Evolutionary conservation across 2,797 vertebrate genomes (phyloP), one percentile per base, ranked within the genome.

Genomic region (Argya squamiceps): DNA sequence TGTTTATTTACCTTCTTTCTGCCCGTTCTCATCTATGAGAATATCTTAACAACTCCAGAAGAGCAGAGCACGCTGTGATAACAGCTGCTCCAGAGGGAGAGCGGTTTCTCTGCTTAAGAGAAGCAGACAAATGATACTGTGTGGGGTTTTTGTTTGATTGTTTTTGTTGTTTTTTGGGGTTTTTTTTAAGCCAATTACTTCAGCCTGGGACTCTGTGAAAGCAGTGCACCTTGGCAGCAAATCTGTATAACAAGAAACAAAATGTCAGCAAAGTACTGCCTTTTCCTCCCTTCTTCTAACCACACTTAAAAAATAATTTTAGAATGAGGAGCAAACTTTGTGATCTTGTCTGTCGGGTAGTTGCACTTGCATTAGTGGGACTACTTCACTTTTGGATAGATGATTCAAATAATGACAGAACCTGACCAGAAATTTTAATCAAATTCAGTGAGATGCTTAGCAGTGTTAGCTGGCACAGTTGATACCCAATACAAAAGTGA

Each of bases 1-100:
- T 78, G 62, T 77, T 94, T 94, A 47, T 95, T 92, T 94, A 50
- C 46, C 36, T 95, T 85, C 46, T 69, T 95, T 81, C 53, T 92
- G 56, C 56, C 43, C 29, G 14, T 85, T 91, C 22, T 83, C 24
- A 55, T 91, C 60, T 78, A 26, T 70, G 50, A 83, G 32, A 60
- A 16, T 56, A 60, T 68, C 17, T 79, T 79, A 91, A 59, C 23
- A 74, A 16, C 27, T 80, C 29, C 2, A 46, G 41, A 92, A 86
- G 62, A 71, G 18, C 17, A 47, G 50, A 89, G 9, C 18, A 39
- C 37, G 26, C 44, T 6, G 1, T 60, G 44, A 7, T 83, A 82
- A 70, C 75, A 89, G 60, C 71, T 94, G 46, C 50, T 94, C 27
- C 47, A 75, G 49, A 22, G 37, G 15, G 34, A 87, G 41, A 64